Base-by-base conservation (phyloP, 2,797 vertebrate species). In the Pantherophis vulpinus region DNA sequence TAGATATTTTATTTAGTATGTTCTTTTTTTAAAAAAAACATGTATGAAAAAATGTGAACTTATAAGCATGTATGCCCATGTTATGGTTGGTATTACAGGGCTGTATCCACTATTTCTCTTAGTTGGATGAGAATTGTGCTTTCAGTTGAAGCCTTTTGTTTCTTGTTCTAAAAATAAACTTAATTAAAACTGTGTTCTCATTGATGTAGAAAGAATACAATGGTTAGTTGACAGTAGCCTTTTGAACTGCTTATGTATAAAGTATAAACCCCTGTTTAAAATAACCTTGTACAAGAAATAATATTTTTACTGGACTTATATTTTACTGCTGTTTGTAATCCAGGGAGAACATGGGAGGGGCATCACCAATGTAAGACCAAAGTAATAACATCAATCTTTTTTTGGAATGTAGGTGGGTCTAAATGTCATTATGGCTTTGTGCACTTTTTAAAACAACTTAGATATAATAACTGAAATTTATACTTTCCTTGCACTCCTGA, bases 301-400 rank as follows among this genome's bases (percentile, higher is more conserved):
- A 90, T 51, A 47, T 83, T 83, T 83, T 83, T 95, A 92, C 63
- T 91, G 60, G 90, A 91, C 94, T 96, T 59, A 70, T 51, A 54
- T 91, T 93, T 92, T 89, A 83, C 16, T 32, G 63, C 89, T 93
- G 61, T 91, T 95, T 94, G 94, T 95, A 95, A 91, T 89, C 94
- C 86, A 93, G 93, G 90, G 86, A 0, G 0, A 91, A 51, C 56
- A 25, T 4, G 87, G 23, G 25, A 3, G 51, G 89, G 86, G 23
- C 61, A 94, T 88, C 93, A 91, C 58, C 18, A 63, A n/a, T 92
- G 94, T 63, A 93, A 5, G 20, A 86, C 87, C 2, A 0, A 27
- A 74, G 61, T 63, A 4, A 0, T 47, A 27, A 0, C 54, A 0
- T 60, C 92, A 12, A 94, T 93, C 91, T 86, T 92, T 29, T 58